Base-by-base conservation (phyloP, 2,797 vertebrate genomes). In the Sebastes reedi region DNA sequence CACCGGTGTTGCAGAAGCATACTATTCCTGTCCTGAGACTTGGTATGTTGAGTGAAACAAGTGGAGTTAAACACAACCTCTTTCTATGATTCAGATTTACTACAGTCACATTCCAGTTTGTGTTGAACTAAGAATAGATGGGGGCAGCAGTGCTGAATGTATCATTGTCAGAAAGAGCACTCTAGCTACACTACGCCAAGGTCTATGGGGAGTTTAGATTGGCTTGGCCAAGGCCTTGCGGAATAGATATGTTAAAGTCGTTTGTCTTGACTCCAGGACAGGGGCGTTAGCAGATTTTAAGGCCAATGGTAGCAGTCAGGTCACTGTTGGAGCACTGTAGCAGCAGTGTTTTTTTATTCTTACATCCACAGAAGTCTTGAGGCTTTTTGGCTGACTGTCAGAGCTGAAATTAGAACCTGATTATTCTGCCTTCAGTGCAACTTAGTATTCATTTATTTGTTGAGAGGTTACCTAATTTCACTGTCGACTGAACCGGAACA, bases 131-230 rank as follows among this genome's bases (percentile, higher is more conserved):
- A 88, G 77, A 92, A 89, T 92, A 89, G 82, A 81, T 72, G 78
- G 72, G 34, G 85, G 67, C 83, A 80, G 82, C 77, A 46, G 79
- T 24, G 46, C 80, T 91, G 79, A 87, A 88, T 92, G 85, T 78
- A 22, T 92, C 88, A 83, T 87, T 92, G 90, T 94, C 83, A 86
- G 72, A 81, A 83, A 80, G 82, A 79, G 81, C 61, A 46, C 27
- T 72, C 36, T 78, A 50, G 75, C 77, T 84, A 52, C 70, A 77
- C 83, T 81, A 54, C 34, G 8, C 55, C 18, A 3, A 58, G 54
- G 84, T 87, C 75, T 61, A 42, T 39, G 10, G 84, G 82, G 89
- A 89, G 56, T 56, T 88, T 77, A 68, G 58, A 81, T 87, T 86
- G 85, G 79, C 76, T 75, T 67, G 69, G 84, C 64, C 25, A 59